Base-by-base conservation (phyloP, 2,113 vertebrate species). In the Grallaria varia region DNA sequence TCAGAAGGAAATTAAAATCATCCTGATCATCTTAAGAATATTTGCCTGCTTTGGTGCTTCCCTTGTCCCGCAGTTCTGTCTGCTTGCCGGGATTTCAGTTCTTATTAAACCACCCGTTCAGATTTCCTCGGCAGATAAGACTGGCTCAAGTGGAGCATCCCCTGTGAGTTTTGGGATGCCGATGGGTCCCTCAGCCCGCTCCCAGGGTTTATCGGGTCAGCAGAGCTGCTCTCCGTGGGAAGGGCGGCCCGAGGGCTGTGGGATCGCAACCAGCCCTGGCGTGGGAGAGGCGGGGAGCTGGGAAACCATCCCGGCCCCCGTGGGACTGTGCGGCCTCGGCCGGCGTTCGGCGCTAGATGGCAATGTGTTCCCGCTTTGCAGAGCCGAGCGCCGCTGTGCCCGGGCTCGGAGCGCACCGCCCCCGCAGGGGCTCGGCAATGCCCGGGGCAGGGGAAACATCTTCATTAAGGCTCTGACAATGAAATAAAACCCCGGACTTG, bases 261-360 rank as follows among this genome's bases (percentile, higher is more conserved):
- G 31, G 58, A n/a, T 18, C 52, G 47, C 68, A 55, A 15, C 20
- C 25, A 53, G 50, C n/a, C 30, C 15, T 15, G 30, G 67, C 18
- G 1, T 3, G 13, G 74, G 24, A 20, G 1, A 18, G 30, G 37
- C 40, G 11, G 35, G 42, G 8, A 6, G 11, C 24, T 62, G 2
- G 56, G 40, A 25, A 75, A 40, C 16, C 11, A 3, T 1, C 16
- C 39, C 9, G 6, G 49, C 5, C 40, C 20, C 10, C 18, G 35
- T 35, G 4, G 40, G 42, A 19, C 42, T 42, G 58, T 9, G 60
- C 39, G 18, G 13, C n/a, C 60, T 85, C 40, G 82, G 79, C 87
- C 60, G 10, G 71, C 44, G 89, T 66, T 74, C 60, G 96, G 83
- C 98, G 95, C 98, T 97, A 98, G 98, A 98, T 97, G 98, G 98